Base-by-base conservation (phyloP, 1,140 invertebrate genomes). In the Philaenus spumarius region DNA sequence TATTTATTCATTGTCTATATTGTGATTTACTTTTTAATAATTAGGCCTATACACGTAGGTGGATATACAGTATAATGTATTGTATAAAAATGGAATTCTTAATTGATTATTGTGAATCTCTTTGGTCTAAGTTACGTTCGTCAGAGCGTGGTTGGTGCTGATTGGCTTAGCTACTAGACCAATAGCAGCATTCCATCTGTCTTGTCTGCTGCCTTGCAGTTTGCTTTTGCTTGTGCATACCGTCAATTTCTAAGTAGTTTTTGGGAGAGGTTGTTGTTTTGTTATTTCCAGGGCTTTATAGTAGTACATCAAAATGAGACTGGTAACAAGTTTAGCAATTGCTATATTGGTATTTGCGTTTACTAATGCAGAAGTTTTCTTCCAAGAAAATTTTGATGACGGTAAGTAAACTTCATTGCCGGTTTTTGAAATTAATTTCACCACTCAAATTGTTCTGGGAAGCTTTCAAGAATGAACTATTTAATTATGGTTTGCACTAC, bases 131-230 rank as follows among this genome's bases (percentile, higher is more conserved):
- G 26, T 47, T 23, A 47, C 20, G 20, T 11, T 51, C 30, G 48
- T 42, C 46, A 12, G 47, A 50, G 46, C 66, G 66, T 67, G 66
- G 56, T 67, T 53, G 24, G 34, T 40, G 45, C 46, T 51, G 40
- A 65, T 67, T 67, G 64, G 66, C 35, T 30, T 37, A 52, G 17
- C 1, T 1, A 7, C n/a, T 39, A 35, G 42, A 47, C 66, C 62
- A 67, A 67, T 67, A 26, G 54, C 4, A 59, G 40, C 19, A 24
- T 59, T 66, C 66, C 66, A 67, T 64, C 62, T 67, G 66, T 64
- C 64, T 59, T 30, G 57, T 53, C 20, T 53, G 39, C 26, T 30
- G 47, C 19, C 35, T 55, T 45, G 52, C 46, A 48, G 46, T 34
- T 17, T 46, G 35, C 45, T 30, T 40, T 35, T 55, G 26, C 15